These are phyloP conservation scores for Psophia crepitans DNA, from an alignment of 2,113 vertebrate species.

Conservation along the genomic window DNA sequence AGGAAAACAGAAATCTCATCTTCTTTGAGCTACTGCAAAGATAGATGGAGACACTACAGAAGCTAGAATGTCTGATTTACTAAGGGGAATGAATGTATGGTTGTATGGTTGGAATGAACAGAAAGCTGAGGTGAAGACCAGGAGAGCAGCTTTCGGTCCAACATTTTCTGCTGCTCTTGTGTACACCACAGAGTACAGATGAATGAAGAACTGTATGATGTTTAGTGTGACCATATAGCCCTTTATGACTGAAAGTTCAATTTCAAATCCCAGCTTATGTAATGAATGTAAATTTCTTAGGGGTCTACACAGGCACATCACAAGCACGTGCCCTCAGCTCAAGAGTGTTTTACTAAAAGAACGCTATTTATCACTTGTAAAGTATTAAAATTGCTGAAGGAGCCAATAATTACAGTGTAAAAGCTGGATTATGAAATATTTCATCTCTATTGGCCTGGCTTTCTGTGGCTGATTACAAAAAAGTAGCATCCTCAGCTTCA, in stretches of 20 bases:
- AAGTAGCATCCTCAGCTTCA: background rate
- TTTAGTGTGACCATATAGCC: background rate
- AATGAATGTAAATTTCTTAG: background rate
- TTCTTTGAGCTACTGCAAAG: background rate
- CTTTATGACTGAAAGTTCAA: background rate
- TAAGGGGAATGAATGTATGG: background rate
- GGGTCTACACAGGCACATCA: background rate
- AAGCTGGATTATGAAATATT: background rate
- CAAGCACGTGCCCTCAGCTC: rapidly evolving
- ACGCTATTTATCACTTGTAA: background rate
- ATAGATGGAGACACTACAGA: background rate
- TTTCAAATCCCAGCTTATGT: background rate
- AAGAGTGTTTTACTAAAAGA: background rate
- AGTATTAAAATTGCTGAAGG: background rate
- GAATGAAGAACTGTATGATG: background rate
- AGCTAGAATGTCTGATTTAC: background rate
- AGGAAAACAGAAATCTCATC: background rate
- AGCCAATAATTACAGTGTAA: background rate
- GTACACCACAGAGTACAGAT: background rate
- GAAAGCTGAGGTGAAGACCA: background rate
- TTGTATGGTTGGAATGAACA: background rate
- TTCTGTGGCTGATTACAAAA: background rate
- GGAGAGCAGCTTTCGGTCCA: background rate
- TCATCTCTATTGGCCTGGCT: background rate
- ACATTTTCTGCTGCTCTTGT: background rate